Evolutionary conservation across 2,797 vertebrate species (phyloP).

Genomic region (Garrulus glandarius): DNA sequence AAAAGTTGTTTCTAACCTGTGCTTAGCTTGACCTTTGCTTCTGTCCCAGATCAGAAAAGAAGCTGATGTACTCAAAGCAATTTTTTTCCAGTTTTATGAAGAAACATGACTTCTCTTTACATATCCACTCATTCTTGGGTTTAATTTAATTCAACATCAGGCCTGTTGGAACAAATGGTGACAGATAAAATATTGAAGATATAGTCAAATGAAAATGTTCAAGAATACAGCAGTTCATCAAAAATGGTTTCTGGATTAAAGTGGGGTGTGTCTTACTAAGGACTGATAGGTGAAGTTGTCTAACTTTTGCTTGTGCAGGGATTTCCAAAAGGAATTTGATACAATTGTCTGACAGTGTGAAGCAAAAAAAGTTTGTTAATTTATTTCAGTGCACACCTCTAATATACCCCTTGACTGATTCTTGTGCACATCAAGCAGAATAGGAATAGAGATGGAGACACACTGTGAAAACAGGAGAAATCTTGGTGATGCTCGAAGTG

Average conservation of each 20-base stretch:
- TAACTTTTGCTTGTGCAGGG: not conserved
- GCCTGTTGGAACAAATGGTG: not conserved
- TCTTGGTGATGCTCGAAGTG: not conserved
- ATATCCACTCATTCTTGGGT: not conserved
- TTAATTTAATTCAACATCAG: not conserved
- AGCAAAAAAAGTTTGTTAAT: not conserved
- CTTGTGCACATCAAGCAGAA: not conserved
- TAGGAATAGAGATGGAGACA: not conserved
- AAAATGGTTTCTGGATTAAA: not conserved
- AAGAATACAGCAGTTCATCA: not conserved
- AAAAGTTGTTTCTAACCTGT: not conserved
- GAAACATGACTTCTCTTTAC: not conserved
- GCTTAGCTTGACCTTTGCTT: not conserved
- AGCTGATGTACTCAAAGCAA: not conserved
- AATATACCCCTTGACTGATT: not conserved
- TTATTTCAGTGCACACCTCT: not conserved
- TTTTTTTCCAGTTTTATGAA: not conserved
- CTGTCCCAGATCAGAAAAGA: not conserved
- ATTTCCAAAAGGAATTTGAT: not conserved
- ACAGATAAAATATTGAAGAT: not conserved
- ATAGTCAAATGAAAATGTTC: not conserved
- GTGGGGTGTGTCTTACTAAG: not conserved
- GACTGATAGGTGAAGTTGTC: not conserved
- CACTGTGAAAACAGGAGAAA: accelerated
- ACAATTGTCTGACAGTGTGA: not conserved